Evolutionary conservation across 2,888 invertebrate genomes (phyloP).

Genomic region (Ichneumoninae sp.): DNA sequence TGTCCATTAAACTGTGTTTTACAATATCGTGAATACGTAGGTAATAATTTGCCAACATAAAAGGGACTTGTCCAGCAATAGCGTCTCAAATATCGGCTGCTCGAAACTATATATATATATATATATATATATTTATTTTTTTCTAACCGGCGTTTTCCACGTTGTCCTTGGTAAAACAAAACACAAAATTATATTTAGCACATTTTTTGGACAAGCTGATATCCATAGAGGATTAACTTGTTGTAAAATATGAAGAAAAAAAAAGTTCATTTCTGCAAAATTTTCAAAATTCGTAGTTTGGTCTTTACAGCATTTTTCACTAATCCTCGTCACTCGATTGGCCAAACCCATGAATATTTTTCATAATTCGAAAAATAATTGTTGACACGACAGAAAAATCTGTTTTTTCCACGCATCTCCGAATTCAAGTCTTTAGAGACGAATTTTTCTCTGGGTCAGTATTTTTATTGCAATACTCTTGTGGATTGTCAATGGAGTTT

Average conservation of each 20-base stretch:
- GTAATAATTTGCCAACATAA: slow-evolving; percentile 14
- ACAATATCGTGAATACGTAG: slow-evolving; percentile 25
- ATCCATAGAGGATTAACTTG: not conserved
- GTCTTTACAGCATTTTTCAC: too few relatives aligned
- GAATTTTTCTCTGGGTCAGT: not conserved
- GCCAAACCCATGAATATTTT: too few relatives aligned
- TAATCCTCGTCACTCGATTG: too few relatives aligned
- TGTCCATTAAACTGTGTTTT: slow-evolving; percentile 42
- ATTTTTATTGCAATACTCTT: not conserved
- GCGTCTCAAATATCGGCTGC: not conserved
- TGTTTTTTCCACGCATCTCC: not conserved
- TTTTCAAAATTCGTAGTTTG: too few relatives aligned
- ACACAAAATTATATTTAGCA: not conserved
- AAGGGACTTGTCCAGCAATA: slow-evolving; percentile 32
- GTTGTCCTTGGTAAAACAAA: too few relatives aligned
- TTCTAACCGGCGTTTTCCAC: too few relatives aligned
- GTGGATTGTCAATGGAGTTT: not conserved
- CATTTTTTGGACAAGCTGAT: not conserved
- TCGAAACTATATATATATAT: not conserved
- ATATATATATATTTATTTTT: too few relatives aligned
- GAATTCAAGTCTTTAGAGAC: not conserved
- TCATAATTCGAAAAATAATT: too few relatives aligned
- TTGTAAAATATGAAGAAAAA: not conserved
- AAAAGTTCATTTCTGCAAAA: too few relatives aligned
- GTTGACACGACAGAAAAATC: not conserved